phyloP scores from a whole-genome alignment of 2,797 vertebrate species.

The Pantherophis vulpinus region DNA sequence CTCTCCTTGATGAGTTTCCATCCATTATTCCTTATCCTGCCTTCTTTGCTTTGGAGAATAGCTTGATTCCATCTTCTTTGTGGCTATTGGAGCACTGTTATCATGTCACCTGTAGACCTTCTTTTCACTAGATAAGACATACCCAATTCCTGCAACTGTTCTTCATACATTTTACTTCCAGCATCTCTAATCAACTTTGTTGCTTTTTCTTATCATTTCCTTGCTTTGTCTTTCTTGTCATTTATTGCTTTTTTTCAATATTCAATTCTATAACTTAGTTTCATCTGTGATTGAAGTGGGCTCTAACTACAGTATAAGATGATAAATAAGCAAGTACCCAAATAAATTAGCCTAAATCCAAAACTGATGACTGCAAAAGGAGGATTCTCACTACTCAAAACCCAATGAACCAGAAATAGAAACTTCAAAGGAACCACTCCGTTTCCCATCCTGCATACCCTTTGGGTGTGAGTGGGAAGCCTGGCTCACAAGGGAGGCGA shows the following conservation, averaged over 20 bases:
- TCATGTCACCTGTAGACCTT: neutral
- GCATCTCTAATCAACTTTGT: no score
- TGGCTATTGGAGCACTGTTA: no score
- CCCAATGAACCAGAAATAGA: neutral
- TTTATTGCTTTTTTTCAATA: neutral
- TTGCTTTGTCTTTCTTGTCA: neutral
- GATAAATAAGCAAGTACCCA: neutral
- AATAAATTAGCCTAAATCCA: neutral
- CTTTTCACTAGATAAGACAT: neutral
- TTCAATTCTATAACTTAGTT: no score
- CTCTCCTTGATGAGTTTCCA: neutral
- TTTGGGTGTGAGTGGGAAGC: no score
- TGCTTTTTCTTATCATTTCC: no score
- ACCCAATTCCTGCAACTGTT: no score
- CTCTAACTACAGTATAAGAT: neutral
- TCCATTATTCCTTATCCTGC: neutral
- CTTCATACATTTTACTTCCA: no score
- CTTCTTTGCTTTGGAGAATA: neutral
- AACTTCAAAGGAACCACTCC: neutral
- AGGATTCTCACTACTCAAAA: neutral
- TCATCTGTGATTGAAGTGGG: neutral
- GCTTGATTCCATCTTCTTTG: no score
- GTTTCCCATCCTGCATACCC: no score
- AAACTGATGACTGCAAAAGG: neutral
- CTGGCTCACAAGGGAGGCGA: neutral